These are phyloP conservation scores for Emys orbicularis DNA, from an alignment of 2,797 vertebrate species.

Conservation along the genomic window DNA sequence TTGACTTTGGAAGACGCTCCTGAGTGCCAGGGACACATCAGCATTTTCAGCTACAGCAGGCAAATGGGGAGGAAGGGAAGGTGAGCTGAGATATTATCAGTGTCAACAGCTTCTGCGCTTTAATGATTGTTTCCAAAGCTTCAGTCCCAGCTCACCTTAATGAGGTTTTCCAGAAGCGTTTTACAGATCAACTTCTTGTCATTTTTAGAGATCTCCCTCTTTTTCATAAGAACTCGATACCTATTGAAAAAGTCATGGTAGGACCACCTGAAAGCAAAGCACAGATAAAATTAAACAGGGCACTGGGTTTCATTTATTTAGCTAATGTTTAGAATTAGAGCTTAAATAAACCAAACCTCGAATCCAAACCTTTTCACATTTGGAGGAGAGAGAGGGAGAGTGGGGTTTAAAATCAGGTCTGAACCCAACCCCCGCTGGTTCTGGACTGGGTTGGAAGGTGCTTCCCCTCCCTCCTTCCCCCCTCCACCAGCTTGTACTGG, in stretches of 20 bases:
- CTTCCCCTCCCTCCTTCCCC: not conserved
- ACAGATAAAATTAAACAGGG: not conserved
- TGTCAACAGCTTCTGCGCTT: fast-evolving
- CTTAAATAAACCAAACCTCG: fast-evolving
- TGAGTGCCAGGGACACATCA: not conserved
- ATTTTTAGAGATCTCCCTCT: conserved; percentile 81
- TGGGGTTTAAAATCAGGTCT: not conserved
- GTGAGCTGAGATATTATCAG: fast-evolving
- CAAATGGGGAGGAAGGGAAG: not conserved
- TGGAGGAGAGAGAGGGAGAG: not conserved
- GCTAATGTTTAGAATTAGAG: fast-evolving
- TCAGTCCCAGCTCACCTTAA: conserved; percentile 86
- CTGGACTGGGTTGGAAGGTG: not conserved
- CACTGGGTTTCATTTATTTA: not conserved
- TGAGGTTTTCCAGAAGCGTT: conserved; percentile 87
- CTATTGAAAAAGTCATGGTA: conserved; percentile 94
- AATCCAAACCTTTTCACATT: not conserved
- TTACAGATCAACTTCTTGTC: conserved; percentile 91
- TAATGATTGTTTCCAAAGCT: not conserved
- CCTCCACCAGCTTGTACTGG: not conserved
- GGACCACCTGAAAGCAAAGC: conserved; percentile 89
- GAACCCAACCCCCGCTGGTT: not conserved
- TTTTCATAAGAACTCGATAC: conserved; percentile 92
- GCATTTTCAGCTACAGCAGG: fast-evolving
- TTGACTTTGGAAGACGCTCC: not conserved